Conservation (phyloP, 2,888 invertebrate species). For the Polietes domitor region DNA sequence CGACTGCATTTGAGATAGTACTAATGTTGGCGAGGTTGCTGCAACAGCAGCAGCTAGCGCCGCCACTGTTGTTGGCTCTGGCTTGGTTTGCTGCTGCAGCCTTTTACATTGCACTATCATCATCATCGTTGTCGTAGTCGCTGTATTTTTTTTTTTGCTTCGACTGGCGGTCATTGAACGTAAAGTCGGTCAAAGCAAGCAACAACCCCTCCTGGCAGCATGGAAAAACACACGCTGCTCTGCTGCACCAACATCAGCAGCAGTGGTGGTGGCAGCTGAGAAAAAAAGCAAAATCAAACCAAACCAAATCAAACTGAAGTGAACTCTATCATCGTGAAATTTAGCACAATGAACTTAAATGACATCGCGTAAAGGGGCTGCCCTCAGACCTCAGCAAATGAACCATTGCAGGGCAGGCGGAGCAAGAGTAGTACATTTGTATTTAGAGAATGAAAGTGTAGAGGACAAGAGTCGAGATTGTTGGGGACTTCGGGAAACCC, state of each 20-base stretch:
- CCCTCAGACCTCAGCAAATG: not conserved
- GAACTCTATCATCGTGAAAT: conserved; percentile 67
- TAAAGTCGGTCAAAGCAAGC: conserved; percentile 80
- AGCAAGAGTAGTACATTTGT: no score
- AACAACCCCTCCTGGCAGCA: conserved; percentile 78
- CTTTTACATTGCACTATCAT: conserved; percentile 11
- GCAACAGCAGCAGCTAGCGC: conserved; percentile 35
- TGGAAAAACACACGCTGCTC: conserved; percentile 63
- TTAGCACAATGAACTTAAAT: conserved; percentile 70
- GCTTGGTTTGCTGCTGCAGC: conserved; percentile 38
- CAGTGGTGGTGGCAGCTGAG: not conserved
- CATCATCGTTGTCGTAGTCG: not conserved
- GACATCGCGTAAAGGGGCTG: conserved; percentile 54
- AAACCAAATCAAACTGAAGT: conserved; percentile 56
- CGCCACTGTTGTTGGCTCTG: conserved; percentile 17
- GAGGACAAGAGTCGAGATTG: no score
- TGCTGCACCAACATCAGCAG: conserved; percentile 55
- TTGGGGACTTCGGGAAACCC: no score
- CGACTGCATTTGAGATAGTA: conserved; percentile 16
- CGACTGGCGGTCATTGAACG: conserved; percentile 75
- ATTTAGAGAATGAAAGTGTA: conserved; percentile 20
- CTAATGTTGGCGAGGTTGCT: conserved; percentile 57
- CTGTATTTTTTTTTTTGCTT: conserved; percentile 60
- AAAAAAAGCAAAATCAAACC: conserved; percentile 30
- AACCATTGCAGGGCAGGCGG: not conserved